phyloP scores from a whole-genome alignment of 2,888 invertebrate species.

The Pilophorus perplexus region DNA sequence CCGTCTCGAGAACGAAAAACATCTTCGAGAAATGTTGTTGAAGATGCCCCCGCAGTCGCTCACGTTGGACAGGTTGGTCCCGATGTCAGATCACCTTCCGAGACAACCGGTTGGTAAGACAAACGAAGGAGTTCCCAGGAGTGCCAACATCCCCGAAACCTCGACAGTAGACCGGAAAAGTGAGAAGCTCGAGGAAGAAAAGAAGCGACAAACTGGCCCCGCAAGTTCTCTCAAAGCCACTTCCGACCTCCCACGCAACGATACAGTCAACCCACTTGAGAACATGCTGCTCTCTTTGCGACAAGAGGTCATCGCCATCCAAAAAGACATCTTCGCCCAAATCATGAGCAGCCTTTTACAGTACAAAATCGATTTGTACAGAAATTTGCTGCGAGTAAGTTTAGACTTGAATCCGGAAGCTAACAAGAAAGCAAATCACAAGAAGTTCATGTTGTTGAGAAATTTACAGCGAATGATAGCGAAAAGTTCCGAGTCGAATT shows the following conservation, averaged over 20 bases:
- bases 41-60: background rate
- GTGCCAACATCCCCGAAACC: no score
- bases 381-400: background rate
- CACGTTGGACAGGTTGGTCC: background rate
- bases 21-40: background rate
- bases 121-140: no score
- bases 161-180: no score
- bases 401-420: background rate
- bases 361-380: constrained; percentile 14
- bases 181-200: no score
- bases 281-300: background rate
- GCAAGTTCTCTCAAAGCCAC: no score
- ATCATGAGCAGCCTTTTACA: constrained; percentile 18
- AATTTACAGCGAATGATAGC: constrained; percentile 6
- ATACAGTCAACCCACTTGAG: no score
- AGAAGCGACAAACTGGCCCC: no score
- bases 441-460: constrained; percentile 6
- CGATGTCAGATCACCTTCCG: no score
- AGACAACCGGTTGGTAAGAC: no score
- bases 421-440: constrained; percentile 3
- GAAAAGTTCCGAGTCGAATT: constrained; percentile 18
- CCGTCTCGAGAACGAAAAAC: constrained; percentile 4
- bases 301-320: background rate
- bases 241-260: no score
- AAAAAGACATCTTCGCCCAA: constrained; percentile 7